Conservation (phyloP, 2,113 vertebrate genomes). For the Mesoclemmys tuberculata region DNA sequence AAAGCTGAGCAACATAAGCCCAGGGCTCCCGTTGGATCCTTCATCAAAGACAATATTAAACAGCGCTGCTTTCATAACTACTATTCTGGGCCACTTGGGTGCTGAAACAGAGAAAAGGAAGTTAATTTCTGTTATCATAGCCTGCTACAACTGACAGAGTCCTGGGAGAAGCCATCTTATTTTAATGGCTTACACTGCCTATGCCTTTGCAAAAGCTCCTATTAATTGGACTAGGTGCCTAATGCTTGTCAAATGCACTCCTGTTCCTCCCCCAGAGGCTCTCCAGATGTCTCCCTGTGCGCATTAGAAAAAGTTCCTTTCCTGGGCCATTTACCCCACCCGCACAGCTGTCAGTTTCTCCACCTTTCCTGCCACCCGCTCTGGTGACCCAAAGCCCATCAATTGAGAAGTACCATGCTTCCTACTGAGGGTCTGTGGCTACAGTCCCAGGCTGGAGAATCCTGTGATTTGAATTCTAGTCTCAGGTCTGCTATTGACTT, state of each 20-base stretch:
- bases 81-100: slow-evolving; percentile 70
- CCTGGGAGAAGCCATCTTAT: slow-evolving; percentile 67
- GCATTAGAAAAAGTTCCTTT: background rate
- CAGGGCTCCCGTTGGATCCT: slow-evolving; percentile 72
- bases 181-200: slow-evolving; percentile 53
- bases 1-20: slow-evolving; percentile 72
- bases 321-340: background rate
- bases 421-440: background rate
- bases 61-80: slow-evolving; percentile 75
- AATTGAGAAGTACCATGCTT: background rate
- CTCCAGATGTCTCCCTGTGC: background rate
- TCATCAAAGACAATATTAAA: slow-evolving; percentile 81
- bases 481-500: background rate
- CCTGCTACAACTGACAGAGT: slow-evolving; percentile 47
- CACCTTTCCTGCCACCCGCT: background rate
- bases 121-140: slow-evolving; percentile 77
- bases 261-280: background rate
- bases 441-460: background rate
- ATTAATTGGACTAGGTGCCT: slow-evolving; percentile 47
- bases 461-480: background rate
- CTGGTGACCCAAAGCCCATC: background rate
- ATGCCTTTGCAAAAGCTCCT: slow-evolving; percentile 39
- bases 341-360: background rate
- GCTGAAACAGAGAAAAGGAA: slow-evolving; percentile 59
- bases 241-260: slow-evolving; percentile 10